Evolutionary conservation across 1,140 invertebrate species (phyloP).

Genomic region (Drosophila albomicans): DNA sequence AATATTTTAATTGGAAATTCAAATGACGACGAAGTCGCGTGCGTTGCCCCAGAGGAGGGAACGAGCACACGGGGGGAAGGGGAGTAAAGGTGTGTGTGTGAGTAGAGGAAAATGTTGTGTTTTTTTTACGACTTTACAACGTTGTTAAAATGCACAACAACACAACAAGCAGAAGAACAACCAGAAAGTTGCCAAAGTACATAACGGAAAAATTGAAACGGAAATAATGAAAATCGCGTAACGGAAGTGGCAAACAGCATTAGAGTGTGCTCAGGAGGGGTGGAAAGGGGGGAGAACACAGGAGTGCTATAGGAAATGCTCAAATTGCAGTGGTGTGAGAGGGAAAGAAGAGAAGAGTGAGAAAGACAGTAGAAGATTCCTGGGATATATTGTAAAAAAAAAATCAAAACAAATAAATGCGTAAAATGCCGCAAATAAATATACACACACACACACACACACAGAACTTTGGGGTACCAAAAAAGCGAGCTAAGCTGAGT

Average conservation of each 20-base stretch:
- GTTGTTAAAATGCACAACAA: conserved; percentile 76
- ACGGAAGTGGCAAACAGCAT: conserved; percentile 80
- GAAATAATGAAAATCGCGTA: conserved; percentile 84
- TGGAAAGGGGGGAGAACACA: background rate
- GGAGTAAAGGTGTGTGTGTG: conserved; percentile 33
- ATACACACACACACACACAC: conserved; percentile 40
- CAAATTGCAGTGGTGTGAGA: conserved; percentile 32
- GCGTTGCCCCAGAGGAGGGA: conserved; percentile 26
- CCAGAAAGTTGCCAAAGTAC: conserved; percentile 64
- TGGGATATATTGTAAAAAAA: conserved; percentile 56
- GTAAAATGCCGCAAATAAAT: conserved; percentile 84
- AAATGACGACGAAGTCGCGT: conserved; percentile 62
- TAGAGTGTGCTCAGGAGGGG: conserved; percentile 26
- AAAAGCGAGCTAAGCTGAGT: background rate
- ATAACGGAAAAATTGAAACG: conserved; percentile 81
- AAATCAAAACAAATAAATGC: conserved; percentile 83
- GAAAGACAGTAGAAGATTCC: conserved; percentile 32
- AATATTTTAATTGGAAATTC: conserved; percentile 84
- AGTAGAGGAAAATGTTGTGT: conserved; percentile 32
- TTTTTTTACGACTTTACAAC: conserved; percentile 76
- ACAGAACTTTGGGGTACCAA: background rate
- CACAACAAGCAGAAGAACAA: conserved; percentile 26
- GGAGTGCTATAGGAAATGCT: conserved; percentile 39
- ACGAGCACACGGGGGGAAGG: too few species aligned
- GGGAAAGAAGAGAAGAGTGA: background rate